These are phyloP conservation scores for Corynorhinus townsendii DNA, from an alignment of 2,113 vertebrate genomes.

Conservation along the genomic window DNA sequence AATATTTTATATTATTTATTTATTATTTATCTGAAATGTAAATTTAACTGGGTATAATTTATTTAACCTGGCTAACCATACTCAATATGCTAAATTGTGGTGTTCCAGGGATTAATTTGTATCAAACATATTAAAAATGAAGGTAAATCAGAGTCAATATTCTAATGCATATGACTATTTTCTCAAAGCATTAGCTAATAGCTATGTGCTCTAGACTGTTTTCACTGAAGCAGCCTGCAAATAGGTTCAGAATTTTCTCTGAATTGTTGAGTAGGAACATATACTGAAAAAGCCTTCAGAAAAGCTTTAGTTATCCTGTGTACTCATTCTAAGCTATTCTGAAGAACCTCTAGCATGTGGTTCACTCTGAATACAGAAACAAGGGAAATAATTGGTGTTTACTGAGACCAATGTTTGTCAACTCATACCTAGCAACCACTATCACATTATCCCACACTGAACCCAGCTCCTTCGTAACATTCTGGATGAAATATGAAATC, in stretches of 20 bases:
- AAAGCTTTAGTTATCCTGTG: neutral
- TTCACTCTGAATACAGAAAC: constrained; percentile 52
- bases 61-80: neutral
- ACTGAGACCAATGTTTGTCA: constrained; percentile 23
- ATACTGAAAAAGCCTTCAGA: neutral
- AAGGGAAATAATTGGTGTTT: constrained; percentile 47
- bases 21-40: neutral
- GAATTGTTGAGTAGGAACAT: constrained; percentile 11
- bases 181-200: neutral
- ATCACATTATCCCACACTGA: neutral
- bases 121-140: neutral
- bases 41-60: neutral
- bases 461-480: neutral
- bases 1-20: neutral
- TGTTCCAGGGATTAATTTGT: neutral
- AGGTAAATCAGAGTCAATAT: neutral
- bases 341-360: neutral
- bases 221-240: neutral
- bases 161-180: neutral
- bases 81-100: neutral
- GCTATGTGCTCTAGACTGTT: neutral
- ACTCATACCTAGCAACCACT: neutral
- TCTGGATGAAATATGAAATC: neutral
- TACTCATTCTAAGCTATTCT: neutral
- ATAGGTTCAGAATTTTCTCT: neutral